Conservation (phyloP, 2,797 vertebrate species). For the Aselliscus stoliczkanus region DNA sequence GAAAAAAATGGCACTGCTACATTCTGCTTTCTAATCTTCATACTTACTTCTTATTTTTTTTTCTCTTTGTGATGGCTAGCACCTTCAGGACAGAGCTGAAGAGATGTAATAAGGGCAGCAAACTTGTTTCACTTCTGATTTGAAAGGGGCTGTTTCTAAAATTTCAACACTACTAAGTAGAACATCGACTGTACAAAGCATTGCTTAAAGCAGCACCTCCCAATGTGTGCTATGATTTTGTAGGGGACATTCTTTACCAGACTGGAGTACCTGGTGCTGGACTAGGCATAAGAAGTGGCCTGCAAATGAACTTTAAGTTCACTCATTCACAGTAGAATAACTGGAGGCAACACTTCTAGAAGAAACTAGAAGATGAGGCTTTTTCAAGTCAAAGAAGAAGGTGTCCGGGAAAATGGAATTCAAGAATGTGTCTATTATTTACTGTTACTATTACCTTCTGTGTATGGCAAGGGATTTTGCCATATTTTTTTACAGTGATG, state of each 20-base stretch:
- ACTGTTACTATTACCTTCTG: background rate
- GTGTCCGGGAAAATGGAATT: background rate
- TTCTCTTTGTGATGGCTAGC: background rate
- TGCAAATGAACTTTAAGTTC: background rate
- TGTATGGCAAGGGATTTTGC: background rate
- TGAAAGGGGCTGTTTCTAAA: constrained; percentile 37
- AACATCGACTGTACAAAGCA: background rate
- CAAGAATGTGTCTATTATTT: background rate
- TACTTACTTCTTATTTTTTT: background rate
- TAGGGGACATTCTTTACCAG: background rate
- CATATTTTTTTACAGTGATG: background rate
- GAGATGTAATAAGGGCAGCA: background rate
- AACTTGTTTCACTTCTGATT: background rate
- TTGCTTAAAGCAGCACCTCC: background rate
- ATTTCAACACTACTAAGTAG: background rate
- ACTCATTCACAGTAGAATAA: background rate
- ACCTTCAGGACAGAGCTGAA: background rate
- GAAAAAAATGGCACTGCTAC: background rate
- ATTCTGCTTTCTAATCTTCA: background rate
- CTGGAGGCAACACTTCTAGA: background rate
- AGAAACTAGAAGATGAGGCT: background rate
- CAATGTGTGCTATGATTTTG: background rate
- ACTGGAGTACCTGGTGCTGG: background rate
- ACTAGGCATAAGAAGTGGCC: background rate
- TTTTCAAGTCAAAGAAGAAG: background rate